These are phyloP conservation scores for Nansenia antarctica DNA, from an alignment of 2,113 vertebrate genomes.

Conservation along the genomic window DNA sequence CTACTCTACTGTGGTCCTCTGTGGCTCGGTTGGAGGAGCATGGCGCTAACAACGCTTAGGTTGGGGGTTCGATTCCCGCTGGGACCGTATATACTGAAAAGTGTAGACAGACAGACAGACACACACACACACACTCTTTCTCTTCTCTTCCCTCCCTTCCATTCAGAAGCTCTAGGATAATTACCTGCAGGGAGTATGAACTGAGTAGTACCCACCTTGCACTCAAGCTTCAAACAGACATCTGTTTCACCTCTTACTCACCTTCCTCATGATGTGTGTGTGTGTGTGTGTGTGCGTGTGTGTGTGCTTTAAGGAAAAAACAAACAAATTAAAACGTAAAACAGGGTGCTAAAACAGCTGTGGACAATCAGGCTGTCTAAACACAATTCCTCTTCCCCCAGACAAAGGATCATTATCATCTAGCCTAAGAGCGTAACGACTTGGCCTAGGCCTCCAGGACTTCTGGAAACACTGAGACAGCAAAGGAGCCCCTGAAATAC, in stretches of 20 bases:
- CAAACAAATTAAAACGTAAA: slow-evolving; percentile 33
- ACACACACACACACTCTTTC: slow-evolving; percentile 40
- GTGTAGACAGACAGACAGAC: too few species aligned
- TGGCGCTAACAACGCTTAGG: too few species aligned
- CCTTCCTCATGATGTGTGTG: slow-evolving; percentile 32
- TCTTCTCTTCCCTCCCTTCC: not conserved
- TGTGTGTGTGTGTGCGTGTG: too few species aligned
- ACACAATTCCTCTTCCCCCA: slow-evolving; percentile 18
- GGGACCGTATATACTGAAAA: too few species aligned
- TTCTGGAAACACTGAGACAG: slow-evolving; percentile 31
- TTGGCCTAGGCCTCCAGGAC: slow-evolving; percentile 16
- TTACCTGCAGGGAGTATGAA: slow-evolving; percentile 42
- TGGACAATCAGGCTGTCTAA: slow-evolving; percentile 39
- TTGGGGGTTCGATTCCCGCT: too few species aligned
- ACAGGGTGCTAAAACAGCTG: slow-evolving; percentile 38
- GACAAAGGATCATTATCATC: slow-evolving; percentile 37
- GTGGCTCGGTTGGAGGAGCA: too few species aligned
- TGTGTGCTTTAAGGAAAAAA: too few species aligned
- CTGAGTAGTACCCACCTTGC: slow-evolving; percentile 35
- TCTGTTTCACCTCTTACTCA: slow-evolving; percentile 6
- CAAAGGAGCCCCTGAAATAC: slow-evolving; percentile 29
- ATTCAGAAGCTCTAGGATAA: slow-evolving; percentile 23
- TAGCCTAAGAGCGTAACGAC: slow-evolving; percentile 26
- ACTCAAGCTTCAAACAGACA: slow-evolving; percentile 16
- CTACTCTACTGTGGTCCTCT: too few species aligned